A percentile compares a stretch with the other conserved stretches of the same genome.
These are phyloP conservation scores for Sporophila hypoxantha DNA, from an alignment of 2,113 vertebrate species.

Conservation along the genomic window DNA sequence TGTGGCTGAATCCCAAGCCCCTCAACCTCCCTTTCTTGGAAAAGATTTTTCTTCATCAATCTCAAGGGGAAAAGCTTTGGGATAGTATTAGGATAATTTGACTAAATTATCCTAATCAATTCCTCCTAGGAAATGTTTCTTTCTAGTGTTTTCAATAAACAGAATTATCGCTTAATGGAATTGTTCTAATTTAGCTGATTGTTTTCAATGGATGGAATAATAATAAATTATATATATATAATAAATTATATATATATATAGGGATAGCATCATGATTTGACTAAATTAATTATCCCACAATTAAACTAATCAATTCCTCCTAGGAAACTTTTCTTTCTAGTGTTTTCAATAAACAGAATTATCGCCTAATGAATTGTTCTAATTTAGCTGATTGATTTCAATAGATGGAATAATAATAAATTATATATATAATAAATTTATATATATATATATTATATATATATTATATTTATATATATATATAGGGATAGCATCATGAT, in stretches of 20 bases:
- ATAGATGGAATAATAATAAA: not conserved
- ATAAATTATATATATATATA: too few relatives aligned
- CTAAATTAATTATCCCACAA: not conserved
- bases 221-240: not conserved
- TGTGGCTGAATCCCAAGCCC: too few relatives aligned
- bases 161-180: not conserved
- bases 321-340: too few relatives aligned
- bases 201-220: not conserved
- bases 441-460: too few relatives aligned
- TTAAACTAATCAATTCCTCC: not conserved
- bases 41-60: not conserved
- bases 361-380: fast-evolving
- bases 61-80: not conserved
- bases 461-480: too few relatives aligned
- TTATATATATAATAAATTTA: too few relatives aligned
- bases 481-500: too few relatives aligned
- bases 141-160: not conserved
- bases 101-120: not conserved
- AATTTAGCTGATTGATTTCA: not conserved
- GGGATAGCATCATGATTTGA: too few relatives aligned
- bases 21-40: too few relatives aligned
- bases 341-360: not conserved
- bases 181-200: fast-evolving
- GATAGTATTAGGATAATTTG: not conserved
- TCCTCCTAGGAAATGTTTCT: not conserved